These are phyloP conservation scores for Euproctis similis DNA, from an alignment of 2,888 invertebrate genomes.

Conservation along the genomic window DNA sequence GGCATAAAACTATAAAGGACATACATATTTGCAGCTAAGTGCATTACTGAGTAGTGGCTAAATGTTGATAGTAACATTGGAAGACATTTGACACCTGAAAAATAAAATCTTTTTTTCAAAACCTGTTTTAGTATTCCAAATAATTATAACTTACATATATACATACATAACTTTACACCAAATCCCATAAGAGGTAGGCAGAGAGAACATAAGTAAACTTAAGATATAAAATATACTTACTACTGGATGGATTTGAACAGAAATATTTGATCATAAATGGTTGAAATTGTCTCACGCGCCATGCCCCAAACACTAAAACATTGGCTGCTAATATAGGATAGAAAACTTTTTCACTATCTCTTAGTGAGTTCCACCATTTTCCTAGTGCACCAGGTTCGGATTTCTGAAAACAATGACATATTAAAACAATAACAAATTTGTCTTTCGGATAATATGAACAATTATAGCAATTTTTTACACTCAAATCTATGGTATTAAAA, in stretches of 20 bases:
- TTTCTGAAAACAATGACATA: conserved; percentile 43
- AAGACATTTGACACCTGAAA: conserved; percentile 82
- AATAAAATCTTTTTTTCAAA: too few relatives aligned
- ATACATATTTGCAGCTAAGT: conserved; percentile 96
- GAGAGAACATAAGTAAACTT: too few relatives aligned
- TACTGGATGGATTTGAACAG: conserved; percentile 85
- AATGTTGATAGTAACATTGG: conserved; percentile 97
- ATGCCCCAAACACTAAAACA: conserved; percentile 85
- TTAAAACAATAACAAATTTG: too few relatives aligned
- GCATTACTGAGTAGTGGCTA: conserved; percentile 91
- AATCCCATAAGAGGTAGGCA: too few relatives aligned
- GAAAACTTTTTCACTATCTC: conserved; percentile 86
- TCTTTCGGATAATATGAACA: too few relatives aligned
- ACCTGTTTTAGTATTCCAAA: too few relatives aligned
- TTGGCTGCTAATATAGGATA: conserved; percentile 87
- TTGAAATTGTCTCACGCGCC: conserved; percentile 84
- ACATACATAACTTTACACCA: too few relatives aligned
- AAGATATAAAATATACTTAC: conserved; percentile 65
- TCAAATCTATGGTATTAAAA: too few relatives aligned
- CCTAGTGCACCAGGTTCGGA: conserved; percentile 56
- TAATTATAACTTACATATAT: too few relatives aligned
- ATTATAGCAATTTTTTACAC: too few relatives aligned
- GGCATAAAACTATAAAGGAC: conserved; percentile 90
- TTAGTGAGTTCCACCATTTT: conserved; percentile 83
- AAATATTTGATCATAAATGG: conserved; percentile 89